phyloP scores from a whole-genome alignment of 2,113 vertebrate species.

The Atractosteus spatula region DNA sequence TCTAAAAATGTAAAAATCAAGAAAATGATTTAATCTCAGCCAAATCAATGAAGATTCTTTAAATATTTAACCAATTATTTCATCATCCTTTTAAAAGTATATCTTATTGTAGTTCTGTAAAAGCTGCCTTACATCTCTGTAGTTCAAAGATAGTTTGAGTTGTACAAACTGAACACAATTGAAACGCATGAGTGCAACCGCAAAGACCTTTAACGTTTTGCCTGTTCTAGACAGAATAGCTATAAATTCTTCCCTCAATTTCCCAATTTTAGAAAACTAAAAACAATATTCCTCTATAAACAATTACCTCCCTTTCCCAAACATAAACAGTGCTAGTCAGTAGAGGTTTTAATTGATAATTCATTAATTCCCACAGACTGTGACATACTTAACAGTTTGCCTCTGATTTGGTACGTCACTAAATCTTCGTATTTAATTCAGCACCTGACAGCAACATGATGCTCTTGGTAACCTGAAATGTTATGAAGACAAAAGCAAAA shows the following conservation, averaged over 20 bases:
- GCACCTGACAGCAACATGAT: conserved; percentile 66
- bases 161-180: neutral
- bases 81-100: too few species aligned
- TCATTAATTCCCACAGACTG: conserved; percentile 42
- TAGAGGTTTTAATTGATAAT: conserved; percentile 60
- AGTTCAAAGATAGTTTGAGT: neutral
- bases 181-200: neutral
- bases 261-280: conserved; percentile 12
- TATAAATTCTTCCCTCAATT: conserved; percentile 37
- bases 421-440: conserved; percentile 64
- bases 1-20: too few species aligned
- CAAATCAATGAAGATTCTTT: too few species aligned
- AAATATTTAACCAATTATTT: too few species aligned
- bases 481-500: conserved; percentile 34
- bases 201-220: neutral
- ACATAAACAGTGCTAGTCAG: conserved; percentile 65
- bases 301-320: conserved; percentile 50
- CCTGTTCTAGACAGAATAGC: neutral
- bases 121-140: neutral
- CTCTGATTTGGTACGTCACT: conserved; percentile 60
- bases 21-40: too few species aligned
- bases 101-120: neutral
- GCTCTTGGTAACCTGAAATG: conserved; percentile 59
- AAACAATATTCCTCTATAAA: neutral
- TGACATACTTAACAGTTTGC: conserved; percentile 51